Percentiles rank a stretch among this genome's conserved stretches.
phyloP scores from a whole-genome alignment of 2,113 vertebrate genomes.

The Cyprinodon tularosa region DNA sequence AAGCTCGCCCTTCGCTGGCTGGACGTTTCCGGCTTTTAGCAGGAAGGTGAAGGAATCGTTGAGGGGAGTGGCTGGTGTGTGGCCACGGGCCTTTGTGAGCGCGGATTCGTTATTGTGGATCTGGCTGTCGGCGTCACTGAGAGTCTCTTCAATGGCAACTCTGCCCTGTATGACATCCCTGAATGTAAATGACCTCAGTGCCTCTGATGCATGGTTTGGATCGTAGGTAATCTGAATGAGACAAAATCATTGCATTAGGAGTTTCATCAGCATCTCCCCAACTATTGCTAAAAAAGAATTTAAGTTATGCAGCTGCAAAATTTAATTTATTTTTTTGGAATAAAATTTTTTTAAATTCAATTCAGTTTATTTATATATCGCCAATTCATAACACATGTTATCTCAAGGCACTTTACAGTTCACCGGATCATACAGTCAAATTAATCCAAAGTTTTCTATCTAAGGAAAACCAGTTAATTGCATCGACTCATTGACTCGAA shows the following conservation, averaged over 20 bases:
- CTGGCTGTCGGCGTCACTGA: constrained; percentile 65
- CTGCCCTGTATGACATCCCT: constrained; percentile 83
- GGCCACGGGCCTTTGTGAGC: constrained; percentile 54
- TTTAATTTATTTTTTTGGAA: too few relatives aligned
- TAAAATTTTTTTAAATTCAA: too few relatives aligned
- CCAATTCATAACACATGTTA: too few relatives aligned
- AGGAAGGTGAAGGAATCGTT: constrained; percentile 88
- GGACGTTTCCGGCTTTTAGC: constrained; percentile 83
- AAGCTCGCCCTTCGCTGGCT: constrained; percentile 83
- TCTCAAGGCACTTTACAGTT: too few relatives aligned
- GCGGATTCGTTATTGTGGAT: constrained; percentile 50
- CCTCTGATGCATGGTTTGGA: constrained; percentile 58
- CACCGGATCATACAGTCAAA: too few relatives aligned
- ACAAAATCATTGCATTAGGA: constrained; percentile 16
- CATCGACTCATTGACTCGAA: too few relatives aligned
- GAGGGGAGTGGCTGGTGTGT: constrained; percentile 56
- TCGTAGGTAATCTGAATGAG: constrained; percentile 66
- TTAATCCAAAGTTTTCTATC: too few relatives aligned
- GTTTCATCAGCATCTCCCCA: not conserved
- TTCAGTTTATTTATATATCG: too few relatives aligned
- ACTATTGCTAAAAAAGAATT: too few relatives aligned
- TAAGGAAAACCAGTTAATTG: too few relatives aligned
- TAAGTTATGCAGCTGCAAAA: too few relatives aligned
- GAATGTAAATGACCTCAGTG: constrained; percentile 80
- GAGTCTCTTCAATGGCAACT: constrained; percentile 79